phyloP scores from a whole-genome alignment of 2,797 vertebrate genomes.

The Echeneis naucrates region DNA sequence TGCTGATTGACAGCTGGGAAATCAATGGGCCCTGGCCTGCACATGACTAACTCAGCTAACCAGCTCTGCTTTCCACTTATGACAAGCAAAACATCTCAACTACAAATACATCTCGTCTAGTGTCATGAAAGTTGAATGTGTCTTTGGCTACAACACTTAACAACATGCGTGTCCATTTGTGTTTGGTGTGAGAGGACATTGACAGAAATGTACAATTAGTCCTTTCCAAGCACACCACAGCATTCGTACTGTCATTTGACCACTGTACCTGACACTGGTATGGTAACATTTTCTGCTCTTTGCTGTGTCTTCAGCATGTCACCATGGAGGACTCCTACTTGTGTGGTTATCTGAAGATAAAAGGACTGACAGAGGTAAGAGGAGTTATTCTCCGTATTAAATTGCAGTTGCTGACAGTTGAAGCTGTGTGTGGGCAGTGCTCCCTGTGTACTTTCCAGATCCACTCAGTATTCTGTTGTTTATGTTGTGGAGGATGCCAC shows the following conservation, averaged over 20 bases:
- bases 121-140: background rate
- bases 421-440: background rate
- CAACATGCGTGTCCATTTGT: background rate
- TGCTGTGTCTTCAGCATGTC: conserved; percentile 87
- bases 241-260: background rate
- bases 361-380: conserved; percentile 98
- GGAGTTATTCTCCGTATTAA: background rate
- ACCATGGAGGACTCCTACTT: conserved; percentile 98
- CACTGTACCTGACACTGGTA: background rate
- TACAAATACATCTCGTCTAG: background rate
- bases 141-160: background rate
- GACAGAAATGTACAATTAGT: background rate
- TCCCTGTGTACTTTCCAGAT: background rate
- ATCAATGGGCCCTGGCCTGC: conserved; percentile 68
- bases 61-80: conserved; percentile 23
- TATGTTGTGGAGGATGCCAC: background rate
- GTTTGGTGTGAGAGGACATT: background rate
- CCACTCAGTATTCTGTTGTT: background rate
- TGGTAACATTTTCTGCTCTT: background rate
- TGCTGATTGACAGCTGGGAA: conserved; percentile 77
- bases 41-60: conserved; percentile 15
- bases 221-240: background rate
- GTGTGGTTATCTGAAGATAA: conserved; percentile 99
- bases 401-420: conserved; percentile 13
- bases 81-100: background rate